Conservation (phyloP, 2,113 vertebrate species). For the Muntiacus muntjak region DNA sequence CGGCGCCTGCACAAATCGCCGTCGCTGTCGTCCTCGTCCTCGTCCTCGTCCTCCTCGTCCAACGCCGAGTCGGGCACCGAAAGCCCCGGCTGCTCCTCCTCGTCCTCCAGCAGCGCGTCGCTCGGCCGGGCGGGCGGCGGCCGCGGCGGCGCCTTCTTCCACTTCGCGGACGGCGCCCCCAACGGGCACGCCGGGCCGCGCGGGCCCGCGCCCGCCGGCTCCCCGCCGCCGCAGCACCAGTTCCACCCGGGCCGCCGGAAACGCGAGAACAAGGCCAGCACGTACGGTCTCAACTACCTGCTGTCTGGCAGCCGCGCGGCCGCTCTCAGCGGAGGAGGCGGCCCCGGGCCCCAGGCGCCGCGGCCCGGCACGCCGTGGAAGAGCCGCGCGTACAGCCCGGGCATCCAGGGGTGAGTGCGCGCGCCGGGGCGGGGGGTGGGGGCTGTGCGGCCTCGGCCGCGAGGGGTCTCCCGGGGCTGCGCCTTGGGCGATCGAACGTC, state of each 20-base stretch:
- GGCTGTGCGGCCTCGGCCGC: not conserved
- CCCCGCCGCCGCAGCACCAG: constrained; percentile 82
- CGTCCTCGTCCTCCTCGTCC: constrained; percentile 88
- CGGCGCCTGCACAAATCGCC: constrained; percentile 85
- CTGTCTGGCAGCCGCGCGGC: constrained; percentile 85
- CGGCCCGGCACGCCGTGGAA: constrained; percentile 94
- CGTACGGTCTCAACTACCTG: constrained; percentile 95
- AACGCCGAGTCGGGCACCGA: constrained; percentile 85
- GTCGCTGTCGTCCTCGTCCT: constrained; percentile 85
- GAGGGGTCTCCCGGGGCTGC: not conserved
- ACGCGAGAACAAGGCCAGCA: constrained; percentile 98
- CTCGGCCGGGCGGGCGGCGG: constrained; percentile 64
- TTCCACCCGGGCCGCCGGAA: constrained; percentile 94
- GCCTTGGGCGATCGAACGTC: not conserved
- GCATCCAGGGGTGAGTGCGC: constrained; percentile 91
- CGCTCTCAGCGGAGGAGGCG: constrained; percentile 62
- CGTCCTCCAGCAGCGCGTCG: constrained; percentile 79
- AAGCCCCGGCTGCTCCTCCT: constrained; percentile 83
- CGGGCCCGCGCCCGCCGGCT: constrained; percentile 77
- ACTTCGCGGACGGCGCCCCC: constrained; percentile 70
- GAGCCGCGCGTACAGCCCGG: constrained; percentile 90
- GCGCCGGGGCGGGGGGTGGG: too few species aligned
- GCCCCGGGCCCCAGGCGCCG: constrained; percentile 69
- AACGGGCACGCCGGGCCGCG: constrained; percentile 75
- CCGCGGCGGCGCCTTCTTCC: constrained; percentile 72